Evolutionary conservation across 2,888 invertebrate species (phyloP).

Genomic region (Desoria tigrina): DNA sequence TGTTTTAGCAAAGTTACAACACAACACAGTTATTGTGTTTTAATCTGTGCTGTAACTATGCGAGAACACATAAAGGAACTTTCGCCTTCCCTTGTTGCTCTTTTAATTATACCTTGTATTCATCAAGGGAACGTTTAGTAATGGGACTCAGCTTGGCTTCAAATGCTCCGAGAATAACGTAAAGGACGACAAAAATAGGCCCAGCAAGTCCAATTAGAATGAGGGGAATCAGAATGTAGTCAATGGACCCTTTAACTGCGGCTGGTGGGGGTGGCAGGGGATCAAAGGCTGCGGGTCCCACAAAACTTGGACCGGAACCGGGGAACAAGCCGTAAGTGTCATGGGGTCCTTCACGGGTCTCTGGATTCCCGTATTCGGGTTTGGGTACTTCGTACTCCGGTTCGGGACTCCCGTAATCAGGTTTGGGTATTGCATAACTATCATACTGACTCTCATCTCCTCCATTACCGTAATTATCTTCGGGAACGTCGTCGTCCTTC

Average conservation of each 20-base stretch:
- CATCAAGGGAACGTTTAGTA: slow-evolving; percentile 25
- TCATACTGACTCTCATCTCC: slow-evolving; percentile 13
- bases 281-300: slow-evolving; percentile 22
- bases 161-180: slow-evolving; percentile 51
- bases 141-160: slow-evolving; percentile 50
- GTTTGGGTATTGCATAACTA: background rate
- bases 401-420: background rate
- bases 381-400: background rate
- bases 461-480: background rate
- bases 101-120: background rate
- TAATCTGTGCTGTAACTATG: too few species aligned
- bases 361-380: background rate
- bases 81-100: too few species aligned
- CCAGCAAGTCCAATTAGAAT: slow-evolving; percentile 52
- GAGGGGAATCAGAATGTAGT: slow-evolving; percentile 52
- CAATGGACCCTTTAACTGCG: slow-evolving; percentile 50
- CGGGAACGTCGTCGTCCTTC: background rate
- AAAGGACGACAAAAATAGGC: slow-evolving; percentile 53
- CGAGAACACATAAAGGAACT: too few species aligned
- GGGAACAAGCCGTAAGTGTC: slow-evolving; percentile 2
- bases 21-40: too few species aligned
- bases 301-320: slow-evolving; percentile 20
- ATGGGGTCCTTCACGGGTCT: slow-evolving; percentile 6
- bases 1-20: background rate
- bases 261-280: slow-evolving; percentile 36